A percentile compares a stretch with the other conserved stretches of the same genome.
Conservation (phyloP, 2,888 invertebrate genomes). For the Cantharis rustica region DNA sequence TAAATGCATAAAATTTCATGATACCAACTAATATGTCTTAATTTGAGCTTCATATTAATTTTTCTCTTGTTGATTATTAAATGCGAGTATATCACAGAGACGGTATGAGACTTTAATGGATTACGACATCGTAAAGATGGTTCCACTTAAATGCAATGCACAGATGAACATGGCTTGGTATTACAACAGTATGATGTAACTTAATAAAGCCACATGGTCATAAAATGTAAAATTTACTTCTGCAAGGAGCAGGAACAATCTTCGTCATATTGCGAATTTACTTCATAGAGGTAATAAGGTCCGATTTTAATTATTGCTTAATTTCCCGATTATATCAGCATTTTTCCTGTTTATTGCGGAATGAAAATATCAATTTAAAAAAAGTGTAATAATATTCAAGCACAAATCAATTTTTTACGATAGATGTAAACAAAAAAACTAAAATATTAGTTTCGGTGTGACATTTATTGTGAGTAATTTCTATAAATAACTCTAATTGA, state of each 20-base stretch:
- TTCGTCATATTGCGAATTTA: neutral
- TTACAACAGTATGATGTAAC: neutral
- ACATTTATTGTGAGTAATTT: neutral
- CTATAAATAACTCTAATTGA: conserved; percentile 24
- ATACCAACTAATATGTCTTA: neutral
- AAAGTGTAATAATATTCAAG: no score
- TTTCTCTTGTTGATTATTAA: neutral
- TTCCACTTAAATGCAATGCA: conserved; percentile 28
- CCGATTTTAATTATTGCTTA: neutral
- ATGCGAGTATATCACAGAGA: neutral
- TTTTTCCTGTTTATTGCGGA: no score
- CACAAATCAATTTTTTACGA: neutral
- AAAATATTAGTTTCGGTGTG: neutral
- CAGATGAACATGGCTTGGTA: neutral
- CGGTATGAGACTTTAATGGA: conserved; percentile 39
- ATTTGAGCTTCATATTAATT: neutral
- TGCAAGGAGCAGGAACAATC: neutral
- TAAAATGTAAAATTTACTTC: neutral
- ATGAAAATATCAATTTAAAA: no score
- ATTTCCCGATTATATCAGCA: no score
- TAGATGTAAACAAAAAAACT: neutral
- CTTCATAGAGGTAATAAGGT: neutral
- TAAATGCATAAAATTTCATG: neutral
- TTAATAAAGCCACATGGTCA: neutral
- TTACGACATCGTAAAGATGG: conserved; percentile 40